Evolutionary conservation across 1,140 invertebrate genomes (phyloP).

Genomic region (Nephotettix cincticeps): DNA sequence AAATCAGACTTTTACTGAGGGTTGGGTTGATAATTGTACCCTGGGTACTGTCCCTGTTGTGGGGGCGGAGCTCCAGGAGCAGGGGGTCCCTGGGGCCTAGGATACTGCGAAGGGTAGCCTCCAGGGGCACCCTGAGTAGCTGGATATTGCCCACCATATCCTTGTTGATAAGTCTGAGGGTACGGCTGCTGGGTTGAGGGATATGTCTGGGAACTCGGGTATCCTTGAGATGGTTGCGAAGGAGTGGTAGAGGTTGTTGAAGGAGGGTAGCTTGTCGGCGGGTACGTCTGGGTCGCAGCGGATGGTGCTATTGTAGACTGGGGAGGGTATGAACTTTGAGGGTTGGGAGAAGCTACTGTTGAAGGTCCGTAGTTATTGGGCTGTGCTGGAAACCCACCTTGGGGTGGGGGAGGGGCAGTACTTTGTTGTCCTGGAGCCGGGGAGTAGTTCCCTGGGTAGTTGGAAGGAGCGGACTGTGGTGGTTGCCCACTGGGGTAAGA

Average conservation of each 20-base stretch:
- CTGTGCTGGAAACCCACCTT: background rate
- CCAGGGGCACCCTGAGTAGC: slow-evolving; percentile 19
- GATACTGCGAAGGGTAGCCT: slow-evolving; percentile 16
- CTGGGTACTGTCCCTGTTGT: slow-evolving; percentile 26
- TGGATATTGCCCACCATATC: slow-evolving; percentile 23
- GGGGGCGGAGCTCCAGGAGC: background rate
- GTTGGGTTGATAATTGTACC: slow-evolving; percentile 28
- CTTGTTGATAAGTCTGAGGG: slow-evolving; percentile 17
- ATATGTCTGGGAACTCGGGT: background rate
- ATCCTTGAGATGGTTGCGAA: slow-evolving; percentile 13
- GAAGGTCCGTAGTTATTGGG: slow-evolving; percentile 27
- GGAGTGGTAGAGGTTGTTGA: slow-evolving; percentile 2
- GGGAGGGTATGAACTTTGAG: slow-evolving; percentile 32
- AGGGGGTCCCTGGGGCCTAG: slow-evolving; percentile 14
- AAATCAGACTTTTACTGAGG: slow-evolving; percentile 20
- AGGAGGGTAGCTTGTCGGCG: slow-evolving; percentile 25
- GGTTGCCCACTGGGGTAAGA: background rate
- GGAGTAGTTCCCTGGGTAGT: slow-evolving; percentile 20
- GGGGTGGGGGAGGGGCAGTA: slow-evolving; percentile 25
- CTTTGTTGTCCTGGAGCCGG: slow-evolving; percentile 6
- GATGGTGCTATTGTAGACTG: slow-evolving; percentile 36
- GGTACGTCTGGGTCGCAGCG: slow-evolving; percentile 34
- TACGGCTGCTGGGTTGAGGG: slow-evolving; percentile 1
- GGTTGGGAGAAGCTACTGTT: slow-evolving; percentile 22
- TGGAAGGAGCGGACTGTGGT: background rate